Evolutionary conservation across 1,140 invertebrate species (phyloP).

Genomic region (Pissodes strobi): DNA sequence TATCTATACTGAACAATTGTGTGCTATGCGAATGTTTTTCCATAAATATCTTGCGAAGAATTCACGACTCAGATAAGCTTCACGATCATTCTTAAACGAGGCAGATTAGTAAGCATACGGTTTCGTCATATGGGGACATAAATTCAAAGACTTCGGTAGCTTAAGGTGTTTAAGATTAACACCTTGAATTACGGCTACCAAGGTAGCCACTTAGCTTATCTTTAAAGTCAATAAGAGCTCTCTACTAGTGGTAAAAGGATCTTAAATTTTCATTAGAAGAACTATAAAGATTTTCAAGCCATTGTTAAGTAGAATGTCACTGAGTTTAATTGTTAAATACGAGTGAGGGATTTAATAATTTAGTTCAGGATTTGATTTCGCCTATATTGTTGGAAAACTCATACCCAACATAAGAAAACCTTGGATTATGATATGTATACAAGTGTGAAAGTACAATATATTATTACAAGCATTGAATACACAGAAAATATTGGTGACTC

Average conservation of each 20-base stretch:
- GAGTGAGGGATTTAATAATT: too few species aligned
- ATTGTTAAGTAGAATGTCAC: constrained; percentile 28
- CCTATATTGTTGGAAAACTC: too few species aligned
- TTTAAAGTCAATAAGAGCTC: constrained; percentile 23
- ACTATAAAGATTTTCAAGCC: constrained; percentile 14
- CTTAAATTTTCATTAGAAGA: constrained; percentile 33
- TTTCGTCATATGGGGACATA: constrained; percentile 29
- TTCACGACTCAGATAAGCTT: constrained; percentile 23
- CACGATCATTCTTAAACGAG: constrained; percentile 15
- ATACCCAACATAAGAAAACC: too few species aligned
- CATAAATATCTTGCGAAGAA: constrained; percentile 29
- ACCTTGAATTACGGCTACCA: constrained; percentile 33
- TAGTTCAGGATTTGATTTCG: too few species aligned
- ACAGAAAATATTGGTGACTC: too few species aligned
- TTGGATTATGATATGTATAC: too few species aligned
- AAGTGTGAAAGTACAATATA: too few species aligned
- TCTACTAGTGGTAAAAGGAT: constrained; percentile 26
- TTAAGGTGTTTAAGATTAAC: constrained; percentile 36
- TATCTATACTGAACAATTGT: constrained; percentile 30
- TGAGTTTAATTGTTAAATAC: too few species aligned
- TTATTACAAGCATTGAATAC: too few species aligned
- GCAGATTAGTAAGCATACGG: constrained; percentile 24
- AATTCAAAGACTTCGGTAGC: constrained; percentile 32
- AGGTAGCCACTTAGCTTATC: constrained; percentile 35
- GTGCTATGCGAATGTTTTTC: constrained; percentile 28